Evolutionary conservation across 1,140 invertebrate species (phyloP), one percentile per base, ranked within the genome.

Genomic region (Leptinotarsa lineolata): DNA sequence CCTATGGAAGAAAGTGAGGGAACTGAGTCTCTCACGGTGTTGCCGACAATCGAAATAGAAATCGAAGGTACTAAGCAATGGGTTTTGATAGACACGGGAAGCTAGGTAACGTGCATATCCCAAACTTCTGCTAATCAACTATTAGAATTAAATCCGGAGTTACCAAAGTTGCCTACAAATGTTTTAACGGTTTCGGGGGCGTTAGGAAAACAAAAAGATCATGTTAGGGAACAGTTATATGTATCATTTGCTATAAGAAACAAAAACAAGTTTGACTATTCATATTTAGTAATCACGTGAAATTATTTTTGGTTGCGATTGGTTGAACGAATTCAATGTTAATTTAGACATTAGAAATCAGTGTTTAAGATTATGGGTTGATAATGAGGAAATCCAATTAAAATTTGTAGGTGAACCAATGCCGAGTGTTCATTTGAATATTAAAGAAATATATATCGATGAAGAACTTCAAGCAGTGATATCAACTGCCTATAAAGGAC

Each of bases 251-350:
- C 16, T 48, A 4, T 13, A 46, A 5, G 3, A 30, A 60, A 12
- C n/a, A 61, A 3, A 16, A 54, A 4, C 6, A 12, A 18, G 1
- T 39, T 39, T 39, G 69, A 39, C 16, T 80, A 20, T 79, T 73
- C 12, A 39, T 75, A 65, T 65, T 46, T 80, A 16, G 74, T 80
- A n/a, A 73, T 80, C 63, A 5, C 69, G 59, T 4, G 64, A 67
- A 2, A 20, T 81, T n/a, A 81, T 80, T 54, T 48, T 81, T 24
- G 78, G 79, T 0, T 77, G 77, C 67, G 77, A 80, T 70, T 80
- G 79, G 79, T 45, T 81, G 30, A 77, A 75, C 45, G 12, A 18
- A 44, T 71, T 75, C 69, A 48, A 74, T 44, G 48, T 72, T 15
- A 63, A 61, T 3, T 46, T 76, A 30, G 54, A 76, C 72, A 63